Evolutionary conservation across 1,140 invertebrate species (phyloP).

Genomic region (Heliothis virescens): DNA sequence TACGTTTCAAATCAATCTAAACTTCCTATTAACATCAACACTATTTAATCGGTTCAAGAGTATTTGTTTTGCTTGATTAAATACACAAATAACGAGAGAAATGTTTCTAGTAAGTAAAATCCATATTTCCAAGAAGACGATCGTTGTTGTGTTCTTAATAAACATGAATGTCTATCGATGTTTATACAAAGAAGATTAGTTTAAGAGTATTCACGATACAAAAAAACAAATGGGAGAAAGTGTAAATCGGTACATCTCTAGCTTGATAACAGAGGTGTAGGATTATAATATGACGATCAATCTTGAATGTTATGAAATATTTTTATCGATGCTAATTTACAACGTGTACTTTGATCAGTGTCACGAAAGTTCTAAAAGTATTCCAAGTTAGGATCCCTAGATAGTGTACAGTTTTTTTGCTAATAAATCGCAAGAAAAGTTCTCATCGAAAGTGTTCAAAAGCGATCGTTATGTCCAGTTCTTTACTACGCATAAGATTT

Average conservation of each 20-base stretch:
- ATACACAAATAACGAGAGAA: neutral
- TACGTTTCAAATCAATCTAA: neutral
- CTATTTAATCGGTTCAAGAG: neutral
- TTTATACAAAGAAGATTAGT: slow-evolving; percentile 1
- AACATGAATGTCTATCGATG: neutral
- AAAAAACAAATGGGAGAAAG: neutral
- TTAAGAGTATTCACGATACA: neutral
- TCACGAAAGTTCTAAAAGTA: too few relatives aligned
- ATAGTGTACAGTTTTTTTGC: too few relatives aligned
- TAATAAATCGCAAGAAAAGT: too few relatives aligned
- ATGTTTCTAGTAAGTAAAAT: neutral
- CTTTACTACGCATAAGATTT: too few relatives aligned
- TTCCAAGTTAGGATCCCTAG: too few relatives aligned
- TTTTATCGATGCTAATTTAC: too few relatives aligned
- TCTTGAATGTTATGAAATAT: too few relatives aligned
- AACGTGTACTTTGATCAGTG: too few relatives aligned
- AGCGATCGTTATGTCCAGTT: too few relatives aligned
- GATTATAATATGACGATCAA: too few relatives aligned
- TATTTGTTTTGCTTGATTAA: slow-evolving; percentile 6
- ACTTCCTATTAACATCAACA: neutral
- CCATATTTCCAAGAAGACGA: neutral
- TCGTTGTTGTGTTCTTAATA: neutral
- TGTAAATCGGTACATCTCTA: neutral
- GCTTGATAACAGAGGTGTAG: too few relatives aligned
- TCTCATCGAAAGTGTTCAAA: too few relatives aligned